A percentile compares a stretch with the other conserved stretches of the same genome.
Evolutionary conservation across 2,888 invertebrate genomes (phyloP).

Genomic region (Leptopilina drosophilae): DNA sequence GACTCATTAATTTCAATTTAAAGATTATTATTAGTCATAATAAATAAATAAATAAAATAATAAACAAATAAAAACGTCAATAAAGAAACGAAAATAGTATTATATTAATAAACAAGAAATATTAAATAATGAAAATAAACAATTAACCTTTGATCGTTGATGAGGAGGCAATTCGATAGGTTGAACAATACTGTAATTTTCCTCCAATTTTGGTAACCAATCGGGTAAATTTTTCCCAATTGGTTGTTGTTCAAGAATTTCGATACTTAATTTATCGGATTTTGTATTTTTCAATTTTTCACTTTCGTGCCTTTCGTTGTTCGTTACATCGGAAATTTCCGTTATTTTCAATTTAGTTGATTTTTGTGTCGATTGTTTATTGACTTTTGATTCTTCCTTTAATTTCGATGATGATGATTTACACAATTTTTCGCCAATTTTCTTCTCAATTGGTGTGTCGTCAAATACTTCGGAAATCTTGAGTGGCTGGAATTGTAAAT

Average conservation of each 20-base stretch:
- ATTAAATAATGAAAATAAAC: conserved; percentile 38
- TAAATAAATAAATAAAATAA: too few species aligned
- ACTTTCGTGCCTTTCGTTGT: neutral
- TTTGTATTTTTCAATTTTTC: too few species aligned
- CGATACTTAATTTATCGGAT: conserved; percentile 38
- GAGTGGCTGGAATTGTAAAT: neutral
- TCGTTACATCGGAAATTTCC: conserved; percentile 45
- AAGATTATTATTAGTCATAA: too few species aligned
- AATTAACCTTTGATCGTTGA: conserved; percentile 81
- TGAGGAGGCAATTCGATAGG: conserved; percentile 82
- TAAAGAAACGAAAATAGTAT: too few species aligned
- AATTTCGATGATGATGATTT: conserved; percentile 37
- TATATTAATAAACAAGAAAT: conserved; percentile 29
- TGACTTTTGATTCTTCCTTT: conserved; percentile 39
- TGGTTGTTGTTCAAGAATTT: conserved; percentile 42
- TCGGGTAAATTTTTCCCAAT: conserved; percentile 70
- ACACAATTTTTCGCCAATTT: conserved; percentile 59
- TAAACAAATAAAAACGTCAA: too few species aligned
- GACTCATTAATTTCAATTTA: too few species aligned
- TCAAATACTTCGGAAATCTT: neutral
- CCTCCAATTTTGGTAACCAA: conserved; percentile 76
- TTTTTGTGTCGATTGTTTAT: conserved; percentile 39
- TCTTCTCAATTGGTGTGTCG: conserved; percentile 54
- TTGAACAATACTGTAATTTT: conserved; percentile 74
- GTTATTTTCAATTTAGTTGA: conserved; percentile 35